Conservation (phyloP, 2,797 vertebrate species). For the Muscicapa comitata region DNA sequence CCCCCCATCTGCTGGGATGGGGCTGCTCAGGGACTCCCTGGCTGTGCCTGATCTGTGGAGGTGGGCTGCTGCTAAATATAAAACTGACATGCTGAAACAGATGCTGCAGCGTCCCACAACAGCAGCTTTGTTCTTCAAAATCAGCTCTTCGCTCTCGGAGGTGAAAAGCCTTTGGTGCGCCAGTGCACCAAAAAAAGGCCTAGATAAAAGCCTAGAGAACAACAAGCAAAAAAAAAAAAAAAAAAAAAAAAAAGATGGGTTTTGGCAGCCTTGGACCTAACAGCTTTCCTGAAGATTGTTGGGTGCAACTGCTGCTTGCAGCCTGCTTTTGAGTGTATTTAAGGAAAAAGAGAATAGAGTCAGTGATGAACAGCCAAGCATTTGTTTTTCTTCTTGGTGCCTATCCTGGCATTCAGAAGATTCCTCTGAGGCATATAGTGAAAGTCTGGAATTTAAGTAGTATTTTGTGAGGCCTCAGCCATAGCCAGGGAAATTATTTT, state of each 20-base stretch:
- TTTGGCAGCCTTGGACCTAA: not conserved
- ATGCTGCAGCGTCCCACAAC: conserved; percentile 4
- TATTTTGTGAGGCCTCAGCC: not conserved
- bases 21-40: not conserved
- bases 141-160: not conserved
- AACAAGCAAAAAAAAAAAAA: not conserved
- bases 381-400: not conserved
- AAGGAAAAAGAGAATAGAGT: not conserved
- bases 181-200: too few relatives aligned
- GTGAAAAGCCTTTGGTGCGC: not conserved
- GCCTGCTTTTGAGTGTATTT: not conserved
- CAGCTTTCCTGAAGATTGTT: conserved; percentile 27
- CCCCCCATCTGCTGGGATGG: not conserved
- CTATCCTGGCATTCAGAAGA: not conserved
- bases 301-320: conserved; percentile 15
- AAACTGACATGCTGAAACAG: conserved; percentile 2
- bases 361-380: not conserved
- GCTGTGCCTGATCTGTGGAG: not conserved
- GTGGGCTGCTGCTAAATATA: conserved; percentile 24
- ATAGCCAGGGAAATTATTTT: not conserved
- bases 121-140: conserved; percentile 29
- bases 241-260: not conserved
- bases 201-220: not conserved
- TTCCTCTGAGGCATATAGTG: not conserved
- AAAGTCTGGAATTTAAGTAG: not conserved